Evolutionary conservation across 2,113 vertebrate species (phyloP).

Genomic region (Varanus salvator): DNA sequence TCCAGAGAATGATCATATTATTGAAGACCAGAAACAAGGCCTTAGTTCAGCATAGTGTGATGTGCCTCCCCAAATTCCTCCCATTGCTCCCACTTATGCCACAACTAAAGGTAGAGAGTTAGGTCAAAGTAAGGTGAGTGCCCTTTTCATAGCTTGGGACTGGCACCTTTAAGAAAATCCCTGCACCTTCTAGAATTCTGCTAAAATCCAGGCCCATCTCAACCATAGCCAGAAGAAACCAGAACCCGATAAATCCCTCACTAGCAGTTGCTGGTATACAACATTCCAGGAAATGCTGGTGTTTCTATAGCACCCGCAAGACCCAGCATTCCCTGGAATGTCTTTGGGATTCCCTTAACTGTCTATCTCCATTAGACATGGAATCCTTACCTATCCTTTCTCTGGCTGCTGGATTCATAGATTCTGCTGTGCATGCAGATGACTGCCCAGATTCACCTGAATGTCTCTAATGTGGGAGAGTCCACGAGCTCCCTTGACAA

Average conservation of each 20-base stretch:
- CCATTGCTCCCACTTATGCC: neutral
- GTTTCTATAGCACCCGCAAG: neutral
- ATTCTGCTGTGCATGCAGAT: no score
- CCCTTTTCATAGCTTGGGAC: neutral
- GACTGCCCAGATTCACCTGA: no score
- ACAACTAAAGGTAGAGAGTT: neutral
- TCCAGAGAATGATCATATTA: neutral
- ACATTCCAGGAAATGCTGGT: neutral
- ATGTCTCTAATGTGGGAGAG: no score
- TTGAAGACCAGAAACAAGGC: neutral
- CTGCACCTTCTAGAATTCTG: neutral
- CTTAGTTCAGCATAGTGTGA: neutral
- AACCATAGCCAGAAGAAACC: neutral
- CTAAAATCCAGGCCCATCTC: neutral
- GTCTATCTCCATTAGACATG: neutral
- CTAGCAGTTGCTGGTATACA: neutral
- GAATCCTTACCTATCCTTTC: neutral
- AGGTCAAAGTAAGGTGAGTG: neutral
- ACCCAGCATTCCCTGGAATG: no score
- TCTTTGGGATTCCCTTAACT: neutral
- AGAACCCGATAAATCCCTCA: neutral
- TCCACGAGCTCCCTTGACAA: no score
- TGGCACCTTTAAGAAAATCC: neutral
- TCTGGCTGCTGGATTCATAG: neutral
- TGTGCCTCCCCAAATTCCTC: neutral